Evolutionary conservation across 2,113 vertebrate genomes (phyloP).

Genomic region (Micronycteris hirsuta): DNA sequence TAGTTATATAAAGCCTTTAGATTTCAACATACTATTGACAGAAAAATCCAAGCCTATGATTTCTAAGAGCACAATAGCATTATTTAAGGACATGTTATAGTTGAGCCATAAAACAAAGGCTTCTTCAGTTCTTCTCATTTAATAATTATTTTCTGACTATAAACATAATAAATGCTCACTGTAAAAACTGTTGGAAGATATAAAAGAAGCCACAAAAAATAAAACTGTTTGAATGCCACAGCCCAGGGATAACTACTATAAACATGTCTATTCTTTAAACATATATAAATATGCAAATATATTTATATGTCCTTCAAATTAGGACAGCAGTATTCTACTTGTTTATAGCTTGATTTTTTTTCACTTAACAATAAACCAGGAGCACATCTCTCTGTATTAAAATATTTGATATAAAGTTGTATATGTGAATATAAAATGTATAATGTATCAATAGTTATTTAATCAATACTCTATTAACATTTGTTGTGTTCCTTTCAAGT

Average conservation of each 20-base stretch:
- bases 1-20: constrained; percentile 35
- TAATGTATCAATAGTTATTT: neutral
- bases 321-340: neutral
- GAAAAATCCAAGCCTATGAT: constrained; percentile 7
- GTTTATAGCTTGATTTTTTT: neutral
- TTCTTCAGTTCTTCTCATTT: neutral
- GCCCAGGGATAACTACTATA: neutral
- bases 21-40: constrained; percentile 11
- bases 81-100: neutral
- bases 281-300: neutral
- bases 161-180: neutral
- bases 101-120: neutral
- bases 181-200: neutral
- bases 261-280: neutral
- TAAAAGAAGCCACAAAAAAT: neutral
- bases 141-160: neutral
- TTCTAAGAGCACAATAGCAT: neutral
- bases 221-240: neutral
- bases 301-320: neutral
- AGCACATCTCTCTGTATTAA: neutral
- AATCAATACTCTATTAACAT: neutral
- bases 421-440: no score
- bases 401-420: constrained; percentile 12
- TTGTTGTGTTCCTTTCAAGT: neutral
- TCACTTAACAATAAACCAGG: neutral